Conservation (phyloP, 2,888 invertebrate genomes). For the Siphlonurus alternatus region DNA sequence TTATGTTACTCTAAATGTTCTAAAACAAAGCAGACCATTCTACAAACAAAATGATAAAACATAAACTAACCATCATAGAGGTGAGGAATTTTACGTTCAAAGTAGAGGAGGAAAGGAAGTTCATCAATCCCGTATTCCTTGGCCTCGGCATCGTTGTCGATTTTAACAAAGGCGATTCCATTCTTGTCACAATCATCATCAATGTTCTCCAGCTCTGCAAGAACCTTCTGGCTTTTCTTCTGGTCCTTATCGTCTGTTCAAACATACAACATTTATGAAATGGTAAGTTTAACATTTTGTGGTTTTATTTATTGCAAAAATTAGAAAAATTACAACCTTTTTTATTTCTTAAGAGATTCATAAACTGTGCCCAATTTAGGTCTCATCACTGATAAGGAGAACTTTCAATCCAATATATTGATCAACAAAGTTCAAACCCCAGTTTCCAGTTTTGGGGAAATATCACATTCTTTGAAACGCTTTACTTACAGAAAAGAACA, state of each 20-base stretch:
- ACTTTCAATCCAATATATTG: no score
- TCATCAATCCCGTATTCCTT: conserved; percentile 76
- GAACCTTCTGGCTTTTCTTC: conserved; percentile 72
- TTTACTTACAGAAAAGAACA: conserved; percentile 72
- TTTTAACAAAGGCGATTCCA: conserved; percentile 81
- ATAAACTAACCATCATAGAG: conserved; percentile 33
- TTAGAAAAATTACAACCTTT: no score
- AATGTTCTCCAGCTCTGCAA: conserved; percentile 74
- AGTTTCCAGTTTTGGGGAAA: no score
- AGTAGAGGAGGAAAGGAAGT: conserved; percentile 65
- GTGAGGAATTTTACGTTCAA: conserved; percentile 43
- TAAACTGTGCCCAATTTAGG: no score
- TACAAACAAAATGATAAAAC: conserved; percentile 7
- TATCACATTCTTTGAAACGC: no score
- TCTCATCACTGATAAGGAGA: no score
- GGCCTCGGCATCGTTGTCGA: conserved; percentile 73
- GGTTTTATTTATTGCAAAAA: background rate
- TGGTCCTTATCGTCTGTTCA: conserved; percentile 75
- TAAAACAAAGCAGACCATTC: no score
- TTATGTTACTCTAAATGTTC: no score
- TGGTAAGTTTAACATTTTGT: conserved; percentile 7
- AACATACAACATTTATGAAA: conserved; percentile 17
- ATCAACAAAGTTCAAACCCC: no score
- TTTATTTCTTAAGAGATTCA: conserved; percentile 9
- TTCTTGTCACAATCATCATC: conserved; percentile 88